Percentiles rank a stretch among this genome's conserved stretches.
phyloP scores from a whole-genome alignment of 2,113 vertebrate species.

The Orientallactaga bullata region DNA sequence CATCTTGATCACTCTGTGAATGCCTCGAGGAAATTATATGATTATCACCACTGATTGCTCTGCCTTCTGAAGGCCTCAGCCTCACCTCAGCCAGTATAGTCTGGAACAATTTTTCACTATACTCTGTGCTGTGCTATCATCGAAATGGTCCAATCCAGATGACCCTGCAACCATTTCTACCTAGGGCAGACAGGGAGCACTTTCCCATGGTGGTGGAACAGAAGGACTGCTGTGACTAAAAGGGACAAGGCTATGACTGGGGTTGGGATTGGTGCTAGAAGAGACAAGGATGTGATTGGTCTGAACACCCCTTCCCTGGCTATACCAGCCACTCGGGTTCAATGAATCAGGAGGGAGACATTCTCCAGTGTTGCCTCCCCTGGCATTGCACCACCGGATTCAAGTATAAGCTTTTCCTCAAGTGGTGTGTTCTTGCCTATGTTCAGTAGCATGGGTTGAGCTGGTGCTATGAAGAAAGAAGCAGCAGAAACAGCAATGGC shows the following conservation, averaged over 20 bases:
- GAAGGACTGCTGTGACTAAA: neutral
- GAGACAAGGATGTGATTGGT: too few species aligned
- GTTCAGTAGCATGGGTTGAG: too few species aligned
- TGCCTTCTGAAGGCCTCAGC: neutral
- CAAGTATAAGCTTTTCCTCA: too few species aligned
- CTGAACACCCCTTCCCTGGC: too few species aligned
- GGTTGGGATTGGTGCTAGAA: too few species aligned
- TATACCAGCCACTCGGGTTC: neutral
- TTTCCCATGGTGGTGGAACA: neutral
- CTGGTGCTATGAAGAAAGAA: neutral
- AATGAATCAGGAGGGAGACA: too few species aligned
- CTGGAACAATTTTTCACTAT: neutral
- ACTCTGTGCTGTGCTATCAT: neutral
- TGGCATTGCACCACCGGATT: neutral
- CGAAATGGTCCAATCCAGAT: neutral
- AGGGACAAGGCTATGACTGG: neutral
- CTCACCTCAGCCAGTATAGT: neutral
- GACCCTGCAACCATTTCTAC: neutral
- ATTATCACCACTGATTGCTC: neutral
- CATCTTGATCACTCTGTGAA: neutral
- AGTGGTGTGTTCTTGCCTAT: too few species aligned
- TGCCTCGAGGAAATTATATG: neutral
- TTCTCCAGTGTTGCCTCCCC: neutral
- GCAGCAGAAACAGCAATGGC: neutral
- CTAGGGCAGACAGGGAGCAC: too few species aligned